Base-by-base conservation (phyloP, 2,113 vertebrate species). In the Nannobrachium achirus region DNA sequence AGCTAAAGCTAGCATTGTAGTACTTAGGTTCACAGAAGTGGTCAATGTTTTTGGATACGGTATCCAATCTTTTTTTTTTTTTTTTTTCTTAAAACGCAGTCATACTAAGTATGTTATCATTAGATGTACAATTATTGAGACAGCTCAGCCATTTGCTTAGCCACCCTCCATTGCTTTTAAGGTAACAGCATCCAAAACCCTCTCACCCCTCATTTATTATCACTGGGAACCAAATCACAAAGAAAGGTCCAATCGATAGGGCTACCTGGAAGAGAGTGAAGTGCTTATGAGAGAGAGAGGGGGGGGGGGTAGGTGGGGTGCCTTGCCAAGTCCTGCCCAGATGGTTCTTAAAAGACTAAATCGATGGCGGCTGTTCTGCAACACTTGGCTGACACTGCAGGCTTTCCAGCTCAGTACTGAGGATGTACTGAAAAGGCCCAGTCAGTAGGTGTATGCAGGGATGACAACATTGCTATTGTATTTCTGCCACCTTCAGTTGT, bases 401-500 rank as follows among this genome's bases (percentile, higher is more conserved):
- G 59, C 70, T 85, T 84, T 86, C 87, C 73, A 67, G 72, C 76
- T 81, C 71, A 55, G 51, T 70, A 73, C 83, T 33, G 75, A 76
- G 69, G 78, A 82, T 10, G 40, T 70, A 80, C 80, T 77, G 81
- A 79, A 72, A 79, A 67, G 65, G 44, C 44, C 66, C 52, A 4
- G 20, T 67, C 48, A 70, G 65, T 73, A 63, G 65, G 73, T 71
- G 51, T 77, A 69, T 65, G 80, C 73, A 64, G 72, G 75, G 78
- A 85, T 83, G 86, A 88, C 88, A 83, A 76, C 85, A 76, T 67
- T 62, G 50, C 77, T 79, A 86, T 89, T 91, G 87, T 88, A 88
- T 89, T 89, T 76, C 82, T 89, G 85, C 82, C 84, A 82, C 76
- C 55, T 8, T 68, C 69, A 69, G 73, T n/a, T 71, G 72, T 63